Percentiles rank a stretch among this genome's conserved stretches.
Evolutionary conservation across 30 jellyfish, hydroid and myxozoan genomes (phyloP).

Genomic region (Euphysa ruthae): DNA sequence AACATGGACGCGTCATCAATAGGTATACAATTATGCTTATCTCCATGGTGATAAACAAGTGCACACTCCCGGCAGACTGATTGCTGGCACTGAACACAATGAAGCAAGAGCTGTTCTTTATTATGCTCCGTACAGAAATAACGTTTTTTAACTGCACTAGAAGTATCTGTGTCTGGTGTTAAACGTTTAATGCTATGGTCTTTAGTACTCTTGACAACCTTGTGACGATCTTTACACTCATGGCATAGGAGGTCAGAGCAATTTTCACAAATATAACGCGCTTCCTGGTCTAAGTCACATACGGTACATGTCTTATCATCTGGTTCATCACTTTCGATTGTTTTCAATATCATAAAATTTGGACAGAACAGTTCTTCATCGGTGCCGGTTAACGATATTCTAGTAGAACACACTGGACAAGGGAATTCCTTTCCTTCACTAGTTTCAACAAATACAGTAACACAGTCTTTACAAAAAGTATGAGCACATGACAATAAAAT

Average conservation of each 20-base stretch:
- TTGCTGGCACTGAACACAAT: conserved; percentile 60
- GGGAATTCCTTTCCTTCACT: conserved; percentile 40
- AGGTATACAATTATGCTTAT: conserved; percentile 58
- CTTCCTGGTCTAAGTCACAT: conserved; percentile 44
- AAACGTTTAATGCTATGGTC: conserved; percentile 36
- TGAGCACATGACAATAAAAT: conserved; percentile 74
- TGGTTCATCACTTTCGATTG: conserved; percentile 19
- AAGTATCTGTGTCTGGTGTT: conserved; percentile 29
- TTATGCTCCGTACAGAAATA: conserved; percentile 74
- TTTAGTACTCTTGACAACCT: conserved; percentile 26
- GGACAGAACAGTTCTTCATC: conserved; percentile 98
- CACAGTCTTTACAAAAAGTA: conserved; percentile 90
- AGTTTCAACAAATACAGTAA: conserved; percentile 59
- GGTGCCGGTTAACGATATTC: conserved; percentile 38
- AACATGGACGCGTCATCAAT: conserved; percentile 58
- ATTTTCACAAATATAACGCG: conserved; percentile 51
- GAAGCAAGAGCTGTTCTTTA: conserved; percentile 36
- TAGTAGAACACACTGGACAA: conserved; percentile 72
- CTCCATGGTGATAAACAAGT: conserved; percentile 43
- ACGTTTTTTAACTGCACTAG: conserved; percentile 22
- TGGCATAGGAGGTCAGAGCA: conserved; percentile 68
- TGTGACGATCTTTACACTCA: conserved; percentile 61
- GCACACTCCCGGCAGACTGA: conserved; percentile 79
- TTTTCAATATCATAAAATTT: conserved; percentile 50
- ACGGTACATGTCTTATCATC: conserved; percentile 30